phyloP scores from a whole-genome alignment of 2,888 invertebrate genomes.

The Nephrotoma guestfalica region DNA sequence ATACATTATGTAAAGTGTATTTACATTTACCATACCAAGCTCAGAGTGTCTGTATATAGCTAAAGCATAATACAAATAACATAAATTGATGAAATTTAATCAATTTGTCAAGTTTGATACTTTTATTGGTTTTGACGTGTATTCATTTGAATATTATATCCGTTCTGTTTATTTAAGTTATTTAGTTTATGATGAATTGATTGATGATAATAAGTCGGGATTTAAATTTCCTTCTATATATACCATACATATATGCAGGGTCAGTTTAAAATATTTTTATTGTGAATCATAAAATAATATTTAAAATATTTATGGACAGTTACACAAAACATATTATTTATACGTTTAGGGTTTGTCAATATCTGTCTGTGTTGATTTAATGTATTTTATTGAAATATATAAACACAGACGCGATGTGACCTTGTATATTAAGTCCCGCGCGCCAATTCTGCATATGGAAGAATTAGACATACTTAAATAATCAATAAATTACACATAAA shows the following conservation, averaged over 20 bases:
- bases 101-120: neutral
- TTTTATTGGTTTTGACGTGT: neutral
- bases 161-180: neutral
- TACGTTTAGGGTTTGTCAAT: neutral
- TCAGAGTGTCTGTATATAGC: neutral
- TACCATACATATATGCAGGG: neutral
- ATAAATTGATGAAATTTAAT: neutral
- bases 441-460: neutral
- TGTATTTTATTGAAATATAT: neutral
- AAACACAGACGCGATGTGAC: neutral
- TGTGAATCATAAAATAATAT: neutral
- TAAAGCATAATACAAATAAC: neutral
- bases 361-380: neutral
- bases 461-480: neutral
- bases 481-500: neutral
- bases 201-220: neutral
- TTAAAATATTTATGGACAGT: neutral
- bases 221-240: neutral
- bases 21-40: neutral
- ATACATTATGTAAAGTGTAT: neutral
- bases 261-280: neutral
- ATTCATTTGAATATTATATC: neutral
- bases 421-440: neutral
- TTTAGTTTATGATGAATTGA: neutral
- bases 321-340: neutral